Base-by-base conservation (phyloP, 2,113 vertebrate genomes). In the Edolisoma coerulescens region DNA sequence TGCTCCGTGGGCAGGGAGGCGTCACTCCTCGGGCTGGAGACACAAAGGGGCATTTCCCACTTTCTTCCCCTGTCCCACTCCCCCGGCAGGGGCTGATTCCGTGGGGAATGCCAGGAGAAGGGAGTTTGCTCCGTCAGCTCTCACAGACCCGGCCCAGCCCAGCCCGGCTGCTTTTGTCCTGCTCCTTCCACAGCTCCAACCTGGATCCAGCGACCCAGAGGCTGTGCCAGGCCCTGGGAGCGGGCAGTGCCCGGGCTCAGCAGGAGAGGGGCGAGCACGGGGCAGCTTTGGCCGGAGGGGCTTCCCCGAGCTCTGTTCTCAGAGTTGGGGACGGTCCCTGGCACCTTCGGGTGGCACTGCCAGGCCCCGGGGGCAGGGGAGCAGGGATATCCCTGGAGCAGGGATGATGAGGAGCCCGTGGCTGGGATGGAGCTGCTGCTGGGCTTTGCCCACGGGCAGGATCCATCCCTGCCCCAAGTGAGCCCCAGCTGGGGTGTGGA, bases 81-180 rank as follows among this genome's bases (percentile, higher is more conserved):
- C 37, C 37, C 54, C 12, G 47, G 78, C 93, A 79, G 82, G 47
- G 67, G 7, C 56, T 6, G 84, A 79, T 47, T 64, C 53, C 60
- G 26, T 35, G 74, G 65, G 78, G 47, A 89, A 94, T 49, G 87
- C 70, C 93, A 94, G 90, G 94, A 94, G 75, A 60, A 71, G 95
- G 92, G 86, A 80, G 85, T 95, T 93, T 85, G 87, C 70, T 85
- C 15, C 20, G 3, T 5, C 79, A 83, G 76, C 61, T 63, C 27
- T 17, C 11, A 6, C 75, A 33, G 8, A n/a, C n/a, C n/a, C n/a
- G n/a, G n/a, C n/a, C n/a, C n/a, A n/a, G 81, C 73, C 70, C 68
- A 69, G 61, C 65, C 45, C 10, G 4, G 53, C 41, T 10, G 67
- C 65, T 87, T 86, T 96, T 76, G 78, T 93, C 79, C 53, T 81